Conservation (phyloP, 2,113 vertebrate genomes). For the Globicephala melas region DNA sequence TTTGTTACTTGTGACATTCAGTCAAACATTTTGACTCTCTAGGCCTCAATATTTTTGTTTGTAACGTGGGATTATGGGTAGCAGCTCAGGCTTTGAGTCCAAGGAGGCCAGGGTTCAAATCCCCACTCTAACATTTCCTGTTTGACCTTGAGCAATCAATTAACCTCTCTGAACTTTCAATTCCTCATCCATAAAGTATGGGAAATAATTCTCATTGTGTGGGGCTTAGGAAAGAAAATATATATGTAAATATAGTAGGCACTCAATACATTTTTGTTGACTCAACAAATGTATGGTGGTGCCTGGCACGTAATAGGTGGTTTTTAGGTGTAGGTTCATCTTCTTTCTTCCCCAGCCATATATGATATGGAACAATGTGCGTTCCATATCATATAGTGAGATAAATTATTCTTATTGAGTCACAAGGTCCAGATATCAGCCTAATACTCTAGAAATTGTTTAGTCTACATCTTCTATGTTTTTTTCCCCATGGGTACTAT, state of each 20-base stretch:
- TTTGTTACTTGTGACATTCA: background rate
- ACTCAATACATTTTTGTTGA: background rate
- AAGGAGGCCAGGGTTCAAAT: slow-evolving; percentile 13
- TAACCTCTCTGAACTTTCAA: background rate
- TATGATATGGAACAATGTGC: background rate
- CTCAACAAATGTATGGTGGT: background rate
- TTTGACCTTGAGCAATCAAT: background rate
- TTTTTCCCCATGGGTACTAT: background rate
- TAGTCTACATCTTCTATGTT: background rate
- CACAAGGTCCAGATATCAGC: background rate
- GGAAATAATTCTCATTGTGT: background rate
- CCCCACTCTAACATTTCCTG: background rate
- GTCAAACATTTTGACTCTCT: background rate
- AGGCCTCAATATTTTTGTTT: background rate
- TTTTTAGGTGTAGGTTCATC: background rate
- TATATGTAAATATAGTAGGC: background rate
- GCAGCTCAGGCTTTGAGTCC: background rate
- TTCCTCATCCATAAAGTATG: background rate
- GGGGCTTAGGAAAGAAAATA: background rate
- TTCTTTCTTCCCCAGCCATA: background rate
- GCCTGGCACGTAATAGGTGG: background rate
- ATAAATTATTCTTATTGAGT: background rate
- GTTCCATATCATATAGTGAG: background rate
- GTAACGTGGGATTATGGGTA: background rate
- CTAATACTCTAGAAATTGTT: background rate